Conservation (phyloP, 2,888 invertebrate species). For the Melinopterus prodromus region DNA sequence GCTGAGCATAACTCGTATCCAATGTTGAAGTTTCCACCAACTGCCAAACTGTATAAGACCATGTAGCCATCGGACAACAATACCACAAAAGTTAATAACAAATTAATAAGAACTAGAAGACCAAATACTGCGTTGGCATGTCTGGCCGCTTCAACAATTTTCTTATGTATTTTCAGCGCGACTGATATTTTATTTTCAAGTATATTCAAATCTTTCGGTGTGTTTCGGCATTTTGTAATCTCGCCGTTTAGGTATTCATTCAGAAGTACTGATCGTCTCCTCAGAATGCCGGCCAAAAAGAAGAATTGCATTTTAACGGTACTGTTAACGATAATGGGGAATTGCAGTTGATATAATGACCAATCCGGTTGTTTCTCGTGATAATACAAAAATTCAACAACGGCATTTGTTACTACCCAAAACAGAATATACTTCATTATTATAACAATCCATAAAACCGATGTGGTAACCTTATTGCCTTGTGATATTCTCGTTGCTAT, state of each 20-base stretch:
- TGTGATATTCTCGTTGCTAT: background rate
- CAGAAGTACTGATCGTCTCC: background rate
- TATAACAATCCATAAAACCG: background rate
- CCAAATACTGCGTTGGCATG: conserved; percentile 29
- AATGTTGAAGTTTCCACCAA: conserved; percentile 22
- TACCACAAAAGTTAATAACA: conserved; percentile 26
- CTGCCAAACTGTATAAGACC: conserved; percentile 29
- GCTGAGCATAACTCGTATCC: conserved; percentile 8
- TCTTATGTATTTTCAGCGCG: conserved; percentile 35
- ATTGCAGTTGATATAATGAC: conserved; percentile 9
- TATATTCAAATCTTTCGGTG: background rate
- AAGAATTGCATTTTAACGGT: conserved; percentile 7
- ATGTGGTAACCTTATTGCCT: background rate
- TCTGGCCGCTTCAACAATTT: conserved; percentile 29
- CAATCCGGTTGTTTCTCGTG: background rate
- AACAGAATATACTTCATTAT: background rate
- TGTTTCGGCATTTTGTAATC: background rate
- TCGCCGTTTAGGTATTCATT: background rate
- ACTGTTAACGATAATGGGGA: background rate
- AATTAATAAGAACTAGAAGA: conserved; percentile 30
- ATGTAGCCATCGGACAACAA: conserved; percentile 36
- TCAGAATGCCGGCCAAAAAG: background rate
- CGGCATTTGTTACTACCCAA: background rate
- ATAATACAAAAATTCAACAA: background rate
- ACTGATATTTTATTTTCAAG: background rate